Evolutionary conservation across 2,888 invertebrate species (phyloP).

Genomic region (Megastigmus dorsalis): DNA sequence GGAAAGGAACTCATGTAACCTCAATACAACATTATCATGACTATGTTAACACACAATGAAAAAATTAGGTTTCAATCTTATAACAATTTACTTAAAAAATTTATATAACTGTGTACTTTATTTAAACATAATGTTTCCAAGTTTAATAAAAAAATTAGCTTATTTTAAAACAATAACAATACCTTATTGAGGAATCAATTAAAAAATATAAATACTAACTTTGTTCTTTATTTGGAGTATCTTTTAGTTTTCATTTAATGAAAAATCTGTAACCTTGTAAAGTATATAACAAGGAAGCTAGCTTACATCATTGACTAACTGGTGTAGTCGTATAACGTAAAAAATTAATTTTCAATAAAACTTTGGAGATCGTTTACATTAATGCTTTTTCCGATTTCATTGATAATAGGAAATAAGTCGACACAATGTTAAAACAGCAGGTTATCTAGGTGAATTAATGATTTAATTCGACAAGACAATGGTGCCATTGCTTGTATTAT

Average conservation of each 20-base stretch:
- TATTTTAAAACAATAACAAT: neutral
- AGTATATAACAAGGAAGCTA: constrained; percentile 32
- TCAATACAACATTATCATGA: too few species aligned
- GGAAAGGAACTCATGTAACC: neutral
- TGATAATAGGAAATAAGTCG: constrained; percentile 37
- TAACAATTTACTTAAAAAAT: constrained; percentile 58
- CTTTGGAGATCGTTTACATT: constrained; percentile 37
- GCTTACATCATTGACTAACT: constrained; percentile 32
- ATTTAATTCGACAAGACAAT: constrained; percentile 68
- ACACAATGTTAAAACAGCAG: constrained; percentile 37
- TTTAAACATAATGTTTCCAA: constrained; percentile 62
- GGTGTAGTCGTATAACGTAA: constrained; percentile 12
- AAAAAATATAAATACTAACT: constrained; percentile 27
- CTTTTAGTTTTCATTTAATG: constrained; percentile 24
- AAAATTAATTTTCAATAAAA: constrained; percentile 29
- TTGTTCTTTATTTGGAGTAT: constrained; percentile 28
- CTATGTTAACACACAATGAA: constrained; percentile 52
- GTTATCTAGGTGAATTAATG: constrained; percentile 57
- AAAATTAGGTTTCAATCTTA: constrained; percentile 57
- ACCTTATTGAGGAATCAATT: neutral
- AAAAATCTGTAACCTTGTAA: constrained; percentile 23
- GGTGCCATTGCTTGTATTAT: constrained; percentile 61
- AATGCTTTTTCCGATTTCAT: constrained; percentile 9
- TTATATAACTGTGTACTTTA: constrained; percentile 66
- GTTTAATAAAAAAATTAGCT: constrained; percentile 11